Conservation (phyloP, 2,888 invertebrate genomes). For the Acheta domesticus region DNA sequence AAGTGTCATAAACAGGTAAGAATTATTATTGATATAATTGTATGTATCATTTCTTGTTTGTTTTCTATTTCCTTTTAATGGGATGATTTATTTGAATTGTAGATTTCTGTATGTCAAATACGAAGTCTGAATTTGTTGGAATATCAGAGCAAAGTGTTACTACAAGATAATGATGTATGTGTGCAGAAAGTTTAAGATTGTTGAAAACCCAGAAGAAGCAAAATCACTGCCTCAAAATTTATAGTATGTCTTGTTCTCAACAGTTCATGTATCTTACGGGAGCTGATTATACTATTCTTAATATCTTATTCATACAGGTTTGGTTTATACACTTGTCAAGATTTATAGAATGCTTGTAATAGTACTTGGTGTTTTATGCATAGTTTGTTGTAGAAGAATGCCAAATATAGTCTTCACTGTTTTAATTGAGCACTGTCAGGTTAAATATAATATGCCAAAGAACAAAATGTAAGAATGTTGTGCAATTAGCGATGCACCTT, state of each 20-base stretch:
- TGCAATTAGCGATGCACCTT: too few relatives aligned
- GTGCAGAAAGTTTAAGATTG: conserved; percentile 83
- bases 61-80: background rate
- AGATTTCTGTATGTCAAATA: conserved; percentile 36
- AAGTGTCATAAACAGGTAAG: background rate
- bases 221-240: conserved; percentile 58
- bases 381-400: conserved; percentile 12
- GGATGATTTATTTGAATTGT: background rate
- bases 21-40: background rate
- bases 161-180: conserved; percentile 80
- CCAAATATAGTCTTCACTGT: too few relatives aligned
- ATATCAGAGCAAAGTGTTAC: conserved; percentile 92
- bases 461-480: too few relatives aligned
- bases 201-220: conserved; percentile 65
- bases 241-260: conserved; percentile 53
- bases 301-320: background rate
- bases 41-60: background rate
- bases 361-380: conserved; percentile 26
- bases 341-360: conserved; percentile 5
- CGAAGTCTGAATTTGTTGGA: conserved; percentile 89
- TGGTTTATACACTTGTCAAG: background rate
- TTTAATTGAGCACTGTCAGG: too few relatives aligned
- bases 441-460: too few relatives aligned
- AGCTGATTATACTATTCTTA: background rate
- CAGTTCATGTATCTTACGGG: conserved; percentile 24